These are phyloP conservation scores for Anguilla anguilla DNA, from an alignment of 2,797 vertebrate species.

Conservation along the genomic window DNA sequence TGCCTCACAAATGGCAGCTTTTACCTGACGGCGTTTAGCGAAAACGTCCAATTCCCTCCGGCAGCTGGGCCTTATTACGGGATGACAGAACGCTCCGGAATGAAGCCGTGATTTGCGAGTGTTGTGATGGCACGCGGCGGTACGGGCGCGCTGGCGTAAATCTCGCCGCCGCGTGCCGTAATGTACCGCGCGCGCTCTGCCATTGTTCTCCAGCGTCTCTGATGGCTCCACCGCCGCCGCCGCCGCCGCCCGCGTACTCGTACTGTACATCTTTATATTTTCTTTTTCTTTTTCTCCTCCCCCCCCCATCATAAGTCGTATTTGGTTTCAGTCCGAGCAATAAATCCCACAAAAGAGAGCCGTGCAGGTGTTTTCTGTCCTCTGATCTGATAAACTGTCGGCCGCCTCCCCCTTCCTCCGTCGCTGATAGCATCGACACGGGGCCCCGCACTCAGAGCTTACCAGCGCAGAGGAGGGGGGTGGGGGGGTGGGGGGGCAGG, in stretches of 20 bases:
- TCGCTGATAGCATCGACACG: not conserved
- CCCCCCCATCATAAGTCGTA: not conserved
- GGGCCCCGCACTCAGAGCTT: not conserved
- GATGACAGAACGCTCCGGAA: not conserved
- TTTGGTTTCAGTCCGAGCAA: not conserved
- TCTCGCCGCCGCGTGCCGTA: not conserved
- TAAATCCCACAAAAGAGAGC: not conserved
- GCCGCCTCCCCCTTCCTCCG: not conserved
- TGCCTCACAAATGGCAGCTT: not conserved
- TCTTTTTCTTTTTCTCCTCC: no score
- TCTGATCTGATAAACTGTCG: constrained; percentile 13
- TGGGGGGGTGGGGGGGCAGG: not conserved
- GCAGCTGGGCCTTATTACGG: not conserved
- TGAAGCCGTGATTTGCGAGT: not conserved
- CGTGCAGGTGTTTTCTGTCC: not conserved
- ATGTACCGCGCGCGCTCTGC: not conserved
- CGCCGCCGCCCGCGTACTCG: no score
- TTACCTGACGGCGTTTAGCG: not conserved
- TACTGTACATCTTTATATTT: not conserved
- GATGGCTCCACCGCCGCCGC: not conserved
- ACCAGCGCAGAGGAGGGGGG: not conserved
- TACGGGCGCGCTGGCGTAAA: not conserved
- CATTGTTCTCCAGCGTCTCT: not conserved
- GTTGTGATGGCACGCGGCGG: not conserved
- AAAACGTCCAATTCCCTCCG: not conserved